These are phyloP conservation scores for Trissolcus japonicus DNA, from an alignment of 2,888 invertebrate species.

Conservation along the genomic window DNA sequence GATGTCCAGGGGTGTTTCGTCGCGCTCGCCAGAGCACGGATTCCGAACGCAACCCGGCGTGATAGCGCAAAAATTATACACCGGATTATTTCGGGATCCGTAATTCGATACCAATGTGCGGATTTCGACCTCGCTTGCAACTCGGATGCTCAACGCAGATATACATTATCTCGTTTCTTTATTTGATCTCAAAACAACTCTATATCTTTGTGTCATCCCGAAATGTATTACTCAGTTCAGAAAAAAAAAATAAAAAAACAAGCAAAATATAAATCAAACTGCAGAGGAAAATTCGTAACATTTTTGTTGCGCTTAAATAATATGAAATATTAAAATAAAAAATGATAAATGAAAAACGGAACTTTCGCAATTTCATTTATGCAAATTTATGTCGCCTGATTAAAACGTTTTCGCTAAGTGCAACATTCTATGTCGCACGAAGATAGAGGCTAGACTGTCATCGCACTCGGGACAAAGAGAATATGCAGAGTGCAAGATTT, in stretches of 20 bases:
- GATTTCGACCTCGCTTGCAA: conserved; percentile 11
- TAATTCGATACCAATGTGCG: conserved; percentile 32
- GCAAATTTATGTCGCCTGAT: too few species aligned
- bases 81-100: conserved; percentile 37
- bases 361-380: too few species aligned
- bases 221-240: too few species aligned
- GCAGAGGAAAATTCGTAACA: neutral
- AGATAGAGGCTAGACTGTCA: neutral
- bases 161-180: conserved; percentile 3
- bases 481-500: too few species aligned
- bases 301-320: too few species aligned
- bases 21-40: conserved; percentile 46
- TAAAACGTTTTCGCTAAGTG: too few species aligned
- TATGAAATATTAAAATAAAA: too few species aligned
- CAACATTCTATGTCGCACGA: too few species aligned
- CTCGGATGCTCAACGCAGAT: neutral
- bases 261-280: neutral
- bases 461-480: too few species aligned
- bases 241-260: too few species aligned
- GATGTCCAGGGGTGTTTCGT: conserved; percentile 52
- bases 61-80: conserved; percentile 51
- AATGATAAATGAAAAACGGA: too few species aligned
- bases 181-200: neutral
- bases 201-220: conserved; percentile 1
- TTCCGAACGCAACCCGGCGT: conserved; percentile 41